Conservation (phyloP, 1,140 invertebrate species). For the Drosophila ohnishii region DNA sequence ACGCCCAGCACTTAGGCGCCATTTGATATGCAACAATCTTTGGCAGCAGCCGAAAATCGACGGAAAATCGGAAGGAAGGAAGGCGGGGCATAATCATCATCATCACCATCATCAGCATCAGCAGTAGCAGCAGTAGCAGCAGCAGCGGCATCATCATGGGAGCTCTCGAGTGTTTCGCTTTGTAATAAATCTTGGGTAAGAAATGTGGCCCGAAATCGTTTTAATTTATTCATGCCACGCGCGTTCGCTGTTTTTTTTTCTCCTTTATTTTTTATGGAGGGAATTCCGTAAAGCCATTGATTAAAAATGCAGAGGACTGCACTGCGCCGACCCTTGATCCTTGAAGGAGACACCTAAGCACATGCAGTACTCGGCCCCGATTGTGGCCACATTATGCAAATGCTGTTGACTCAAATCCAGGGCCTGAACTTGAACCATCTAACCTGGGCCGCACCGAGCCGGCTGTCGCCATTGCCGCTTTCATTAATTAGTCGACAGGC, state of each 20-base stretch:
- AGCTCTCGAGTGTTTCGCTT: constrained; percentile 25
- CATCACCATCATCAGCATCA: constrained; percentile 45
- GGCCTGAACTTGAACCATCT: constrained; percentile 24
- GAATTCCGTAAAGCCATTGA: constrained; percentile 36
- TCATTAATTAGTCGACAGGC: constrained; percentile 61
- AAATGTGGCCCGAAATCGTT: constrained; percentile 69
- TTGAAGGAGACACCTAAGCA: constrained; percentile 28
- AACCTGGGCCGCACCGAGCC: background rate
- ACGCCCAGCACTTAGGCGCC: constrained; percentile 70
- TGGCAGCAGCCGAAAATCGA: constrained; percentile 45
- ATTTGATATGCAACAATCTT: constrained; percentile 81
- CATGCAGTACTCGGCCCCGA: constrained; percentile 18
- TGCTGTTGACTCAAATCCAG: constrained; percentile 33
- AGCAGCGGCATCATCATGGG: constrained; percentile 6
- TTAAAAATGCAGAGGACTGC: constrained; percentile 75
- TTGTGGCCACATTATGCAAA: constrained; percentile 57
- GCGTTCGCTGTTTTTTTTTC: constrained; percentile 31
- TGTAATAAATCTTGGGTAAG: constrained; percentile 68
- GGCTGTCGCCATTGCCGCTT: constrained; percentile 27
- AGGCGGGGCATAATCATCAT: constrained; percentile 59
- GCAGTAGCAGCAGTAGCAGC: constrained; percentile 9
- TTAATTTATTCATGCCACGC: constrained; percentile 77
- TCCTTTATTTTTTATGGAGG: constrained; percentile 1
- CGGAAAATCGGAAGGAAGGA: constrained; percentile 30
- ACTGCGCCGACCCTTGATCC: constrained; percentile 41